A percentile compares a stretch with the other conserved stretches of the same genome.
These are phyloP conservation scores for Xiphorhynchus elegans DNA, from an alignment of 2,113 vertebrate genomes.

Conservation along the genomic window DNA sequence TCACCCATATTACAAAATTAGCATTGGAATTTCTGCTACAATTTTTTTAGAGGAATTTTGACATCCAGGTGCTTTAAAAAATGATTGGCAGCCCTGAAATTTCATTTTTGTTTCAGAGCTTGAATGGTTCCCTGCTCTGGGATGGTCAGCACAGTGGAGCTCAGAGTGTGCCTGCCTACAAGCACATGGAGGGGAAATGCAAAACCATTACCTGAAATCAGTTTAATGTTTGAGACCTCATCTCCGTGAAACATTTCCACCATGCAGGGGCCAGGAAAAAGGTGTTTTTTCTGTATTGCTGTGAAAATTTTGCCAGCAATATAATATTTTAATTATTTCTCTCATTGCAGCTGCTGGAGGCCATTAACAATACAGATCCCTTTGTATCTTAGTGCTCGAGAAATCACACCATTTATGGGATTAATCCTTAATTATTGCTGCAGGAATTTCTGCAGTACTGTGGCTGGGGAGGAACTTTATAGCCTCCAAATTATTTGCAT, in stretches of 20 bases:
- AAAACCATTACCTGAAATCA: not conserved
- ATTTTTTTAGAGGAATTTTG: not conserved
- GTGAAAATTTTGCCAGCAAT: not conserved
- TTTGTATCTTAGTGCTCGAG: not conserved
- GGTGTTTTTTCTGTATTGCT: not conserved
- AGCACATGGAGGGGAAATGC: rapidly evolving
- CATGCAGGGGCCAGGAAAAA: not conserved
- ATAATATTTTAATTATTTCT: not conserved
- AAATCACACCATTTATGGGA: not conserved
- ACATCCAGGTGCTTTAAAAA: not conserved
- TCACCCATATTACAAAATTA: not conserved
- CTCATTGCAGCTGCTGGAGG: not conserved
- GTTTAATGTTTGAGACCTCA: not conserved
- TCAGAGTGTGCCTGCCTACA: rapidly evolving
- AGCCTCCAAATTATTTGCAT: not conserved
- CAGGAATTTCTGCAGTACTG: not conserved
- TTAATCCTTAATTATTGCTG: not conserved
- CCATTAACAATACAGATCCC: rapidly evolving
- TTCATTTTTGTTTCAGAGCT: not conserved
- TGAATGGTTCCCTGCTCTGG: rapidly evolving
- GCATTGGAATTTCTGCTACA: not conserved
- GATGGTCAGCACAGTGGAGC: rapidly evolving
- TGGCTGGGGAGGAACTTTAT: not conserved
- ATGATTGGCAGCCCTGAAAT: not conserved
- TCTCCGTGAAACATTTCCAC: not conserved